Percentiles rank a stretch among this genome's conserved stretches.
phyloP scores from a whole-genome alignment of 1,140 invertebrate species.

The Aplysia californica region DNA sequence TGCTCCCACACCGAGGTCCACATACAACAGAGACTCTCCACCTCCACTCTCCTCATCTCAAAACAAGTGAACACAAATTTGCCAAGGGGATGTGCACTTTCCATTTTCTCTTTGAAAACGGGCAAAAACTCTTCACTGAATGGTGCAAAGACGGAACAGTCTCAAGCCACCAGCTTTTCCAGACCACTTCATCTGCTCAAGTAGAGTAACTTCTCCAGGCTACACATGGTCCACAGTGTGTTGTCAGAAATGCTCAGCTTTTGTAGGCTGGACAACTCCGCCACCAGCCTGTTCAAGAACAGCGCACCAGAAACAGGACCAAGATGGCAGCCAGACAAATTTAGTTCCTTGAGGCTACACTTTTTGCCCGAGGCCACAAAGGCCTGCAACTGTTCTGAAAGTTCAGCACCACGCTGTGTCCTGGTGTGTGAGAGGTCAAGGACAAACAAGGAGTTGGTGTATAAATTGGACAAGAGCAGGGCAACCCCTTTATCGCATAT shows the following conservation, averaged over 20 bases:
- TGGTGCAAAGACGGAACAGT: constrained; percentile 9
- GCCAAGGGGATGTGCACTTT: background rate
- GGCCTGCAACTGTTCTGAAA: background rate
- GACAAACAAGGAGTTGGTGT: background rate
- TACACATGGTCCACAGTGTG: constrained; percentile 2
- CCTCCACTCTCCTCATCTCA: background rate
- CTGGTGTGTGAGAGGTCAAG: constrained; percentile 9
- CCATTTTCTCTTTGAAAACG: constrained; percentile 13
- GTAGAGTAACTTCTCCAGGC: constrained; percentile 15
- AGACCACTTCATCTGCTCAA: background rate
- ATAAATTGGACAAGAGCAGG: background rate
- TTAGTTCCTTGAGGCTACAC: background rate
- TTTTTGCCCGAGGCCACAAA: background rate
- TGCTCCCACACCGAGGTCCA: constrained; percentile 8
- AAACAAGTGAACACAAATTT: constrained; percentile 22
- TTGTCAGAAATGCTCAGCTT: constrained; percentile 8
- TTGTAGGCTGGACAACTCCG: background rate
- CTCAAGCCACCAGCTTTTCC: background rate
- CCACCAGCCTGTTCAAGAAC: constrained; percentile 10
- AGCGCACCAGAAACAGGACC: background rate
- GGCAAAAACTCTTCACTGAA: background rate
- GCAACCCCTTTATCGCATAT: background rate
- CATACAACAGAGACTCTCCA: background rate
- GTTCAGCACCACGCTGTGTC: background rate
- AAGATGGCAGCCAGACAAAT: constrained; percentile 2